These are phyloP conservation scores for Amaurobius ferox DNA, from an alignment of 2,888 invertebrate genomes.

Conservation along the genomic window DNA sequence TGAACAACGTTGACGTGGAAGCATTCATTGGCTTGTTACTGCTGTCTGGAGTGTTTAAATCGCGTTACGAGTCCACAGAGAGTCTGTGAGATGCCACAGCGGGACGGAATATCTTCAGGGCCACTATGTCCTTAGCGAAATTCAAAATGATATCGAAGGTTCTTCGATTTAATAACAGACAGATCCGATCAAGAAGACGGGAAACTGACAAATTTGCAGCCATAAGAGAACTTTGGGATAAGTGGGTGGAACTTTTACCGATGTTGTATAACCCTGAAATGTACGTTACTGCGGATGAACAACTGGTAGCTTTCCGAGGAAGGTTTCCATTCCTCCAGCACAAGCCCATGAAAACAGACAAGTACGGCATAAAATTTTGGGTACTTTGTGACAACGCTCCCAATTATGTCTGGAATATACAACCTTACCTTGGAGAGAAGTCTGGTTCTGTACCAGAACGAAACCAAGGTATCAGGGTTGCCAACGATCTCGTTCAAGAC, in stretches of 20 bases:
- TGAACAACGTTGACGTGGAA: no score
- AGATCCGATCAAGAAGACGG: no score
- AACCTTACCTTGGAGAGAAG: no score
- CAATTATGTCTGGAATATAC: no score
- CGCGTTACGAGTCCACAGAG: conserved; percentile 8
- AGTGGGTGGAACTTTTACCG: background rate
- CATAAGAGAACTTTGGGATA: no score
- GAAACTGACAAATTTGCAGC: no score
- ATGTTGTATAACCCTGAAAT: background rate
- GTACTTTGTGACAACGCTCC: background rate
- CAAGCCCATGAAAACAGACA: background rate
- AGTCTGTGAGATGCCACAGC: background rate
- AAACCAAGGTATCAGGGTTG: background rate
- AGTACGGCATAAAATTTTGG: conserved; percentile 6
- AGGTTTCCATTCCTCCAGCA: background rate
- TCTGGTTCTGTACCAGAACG: no score
- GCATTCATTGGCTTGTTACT: no score
- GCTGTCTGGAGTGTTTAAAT: conserved; percentile 10
- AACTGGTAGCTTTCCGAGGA: conserved; percentile 1
- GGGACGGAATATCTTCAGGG: background rate
- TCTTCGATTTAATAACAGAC: no score
- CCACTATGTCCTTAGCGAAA: background rate
- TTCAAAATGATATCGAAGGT: no score
- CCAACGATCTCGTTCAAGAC: background rate
- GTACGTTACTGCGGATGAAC: no score